phyloP scores from a whole-genome alignment of 2,113 vertebrate species.

The Rattus norvegicus region DNA sequence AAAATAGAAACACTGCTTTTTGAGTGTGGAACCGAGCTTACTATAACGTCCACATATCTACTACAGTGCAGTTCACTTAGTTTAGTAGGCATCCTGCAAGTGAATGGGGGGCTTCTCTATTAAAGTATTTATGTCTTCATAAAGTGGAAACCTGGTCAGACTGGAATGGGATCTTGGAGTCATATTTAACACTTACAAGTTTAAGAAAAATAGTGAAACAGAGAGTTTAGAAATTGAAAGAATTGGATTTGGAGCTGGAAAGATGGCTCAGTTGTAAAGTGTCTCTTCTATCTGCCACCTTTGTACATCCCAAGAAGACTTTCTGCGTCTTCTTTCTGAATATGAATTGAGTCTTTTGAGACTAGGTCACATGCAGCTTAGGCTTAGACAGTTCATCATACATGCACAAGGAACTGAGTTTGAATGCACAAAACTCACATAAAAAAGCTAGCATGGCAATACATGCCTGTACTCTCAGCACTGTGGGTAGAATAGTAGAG shows the following conservation, averaged over 20 bases:
- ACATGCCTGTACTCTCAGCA: background rate
- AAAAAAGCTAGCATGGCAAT: background rate
- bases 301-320: no score
- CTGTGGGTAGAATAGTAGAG: no score
- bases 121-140: background rate
- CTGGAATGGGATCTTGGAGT: background rate
- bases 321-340: no score
- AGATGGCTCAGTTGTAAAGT: background rate
- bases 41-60: background rate
- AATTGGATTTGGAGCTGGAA: background rate
- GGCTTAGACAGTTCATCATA: no score
- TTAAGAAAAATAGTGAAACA: background rate
- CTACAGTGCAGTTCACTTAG: background rate
- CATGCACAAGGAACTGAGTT: background rate
- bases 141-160: background rate
- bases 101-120: background rate
- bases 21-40: conserved; percentile 4
- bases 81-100: background rate
- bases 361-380: no score
- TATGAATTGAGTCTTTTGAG: no score
- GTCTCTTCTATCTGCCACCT: no score
- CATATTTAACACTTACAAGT: background rate
- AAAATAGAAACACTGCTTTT: background rate
- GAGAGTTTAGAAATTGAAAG: background rate
- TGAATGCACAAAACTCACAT: background rate